Percentiles rank a stretch among this genome's conserved stretches.
These are phyloP conservation scores for Parnassius mnemosyne DNA, from an alignment of 2,888 invertebrate genomes.

Conservation along the genomic window DNA sequence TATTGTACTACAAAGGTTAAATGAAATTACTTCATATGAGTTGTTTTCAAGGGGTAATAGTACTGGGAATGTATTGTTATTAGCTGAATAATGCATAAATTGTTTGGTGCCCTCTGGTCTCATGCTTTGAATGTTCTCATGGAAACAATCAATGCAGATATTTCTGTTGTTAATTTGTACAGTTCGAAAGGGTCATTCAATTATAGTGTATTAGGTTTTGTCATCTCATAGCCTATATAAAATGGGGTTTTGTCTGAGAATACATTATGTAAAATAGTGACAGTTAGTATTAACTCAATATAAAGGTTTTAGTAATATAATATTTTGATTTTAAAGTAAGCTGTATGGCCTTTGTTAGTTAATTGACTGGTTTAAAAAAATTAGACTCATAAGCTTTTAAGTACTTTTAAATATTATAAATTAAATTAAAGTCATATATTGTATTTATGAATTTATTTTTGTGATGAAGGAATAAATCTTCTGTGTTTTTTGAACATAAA, in stretches of 20 bases:
- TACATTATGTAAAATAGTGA: no score
- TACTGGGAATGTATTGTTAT: conserved; percentile 40
- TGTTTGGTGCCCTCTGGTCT: conserved; percentile 54
- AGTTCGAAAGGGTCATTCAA: conserved; percentile 35
- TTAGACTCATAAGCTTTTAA: background rate
- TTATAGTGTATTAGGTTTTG: conserved; percentile 9
- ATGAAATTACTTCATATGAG: conserved; percentile 23
- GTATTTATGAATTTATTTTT: no score
- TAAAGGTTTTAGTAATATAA: no score
- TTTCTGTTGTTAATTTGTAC: conserved; percentile 53
- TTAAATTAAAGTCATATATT: background rate
- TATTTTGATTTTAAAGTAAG: no score
- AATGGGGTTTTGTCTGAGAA: no score
- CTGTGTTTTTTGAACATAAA: no score
- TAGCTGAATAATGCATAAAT: conserved; percentile 51
- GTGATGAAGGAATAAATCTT: no score
- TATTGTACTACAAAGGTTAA: conserved; percentile 8
- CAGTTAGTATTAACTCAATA: no score
- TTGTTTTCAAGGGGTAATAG: conserved; percentile 29
- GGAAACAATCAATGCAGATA: conserved; percentile 66
- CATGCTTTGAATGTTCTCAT: conserved; percentile 65
- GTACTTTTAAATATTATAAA: background rate
- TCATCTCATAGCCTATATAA: background rate
- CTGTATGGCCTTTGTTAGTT: no score
- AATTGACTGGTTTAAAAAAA: no score